Evolutionary conservation across 2,888 invertebrate genomes (phyloP).

Genomic region (Autographa gamma): DNA sequence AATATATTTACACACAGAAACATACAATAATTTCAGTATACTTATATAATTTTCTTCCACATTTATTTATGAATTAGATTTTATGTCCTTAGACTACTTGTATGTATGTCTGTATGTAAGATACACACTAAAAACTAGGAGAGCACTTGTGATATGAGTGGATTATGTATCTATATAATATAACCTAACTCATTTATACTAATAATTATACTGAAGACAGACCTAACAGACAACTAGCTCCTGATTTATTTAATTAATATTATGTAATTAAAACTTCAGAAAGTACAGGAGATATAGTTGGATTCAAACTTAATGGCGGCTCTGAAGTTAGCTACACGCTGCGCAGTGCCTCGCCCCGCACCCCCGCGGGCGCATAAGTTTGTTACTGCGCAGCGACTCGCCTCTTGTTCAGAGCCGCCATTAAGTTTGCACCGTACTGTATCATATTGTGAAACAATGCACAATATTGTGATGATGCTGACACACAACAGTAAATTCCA

Average conservation of each 20-base stretch:
- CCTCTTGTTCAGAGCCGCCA: no score
- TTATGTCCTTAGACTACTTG: constrained; percentile 42
- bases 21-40: neutral
- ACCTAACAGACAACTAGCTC: neutral
- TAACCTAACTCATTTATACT: constrained; percentile 13
- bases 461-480: neutral
- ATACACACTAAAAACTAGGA: constrained; percentile 56
- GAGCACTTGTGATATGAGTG: constrained; percentile 66
- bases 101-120: constrained; percentile 45
- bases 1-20: constrained; percentile 9
- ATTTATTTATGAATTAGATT: neutral
- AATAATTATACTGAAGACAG: constrained; percentile 16
- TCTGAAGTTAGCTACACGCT: no score
- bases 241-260: no score
- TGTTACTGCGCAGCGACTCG: no score
- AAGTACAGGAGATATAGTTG: no score
- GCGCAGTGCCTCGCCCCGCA: no score
- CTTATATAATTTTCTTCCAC: neutral
- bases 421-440: no score
- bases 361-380: no score
- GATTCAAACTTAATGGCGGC: no score
- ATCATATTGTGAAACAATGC: no score
- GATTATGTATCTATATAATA: constrained; percentile 25
- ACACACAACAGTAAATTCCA: neutral
- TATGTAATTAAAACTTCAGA: no score